Base-by-base conservation (phyloP, 1,140 invertebrate species). In the Papilio aristodemus region DNA sequence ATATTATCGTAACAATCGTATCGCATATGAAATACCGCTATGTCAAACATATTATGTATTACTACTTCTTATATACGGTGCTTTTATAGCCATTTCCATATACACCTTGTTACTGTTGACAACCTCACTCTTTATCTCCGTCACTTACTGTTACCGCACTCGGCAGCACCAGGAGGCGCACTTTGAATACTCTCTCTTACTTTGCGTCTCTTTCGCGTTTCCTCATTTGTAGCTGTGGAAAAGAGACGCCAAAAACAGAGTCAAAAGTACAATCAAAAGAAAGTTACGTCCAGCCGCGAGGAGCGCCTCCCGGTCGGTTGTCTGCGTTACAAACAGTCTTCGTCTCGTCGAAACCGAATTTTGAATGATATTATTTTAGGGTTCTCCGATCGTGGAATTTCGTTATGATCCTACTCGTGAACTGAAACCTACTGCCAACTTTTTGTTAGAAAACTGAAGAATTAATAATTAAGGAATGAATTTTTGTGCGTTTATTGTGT, bases 391-490 rank as follows among this genome's bases (percentile, higher is more conserved):
- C 80, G 78, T 82, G 76, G 79, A 80, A 75, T 74, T 62, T 19
- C 27, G 41, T 57, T 67, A 69, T 25, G 66, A 79, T 78, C 83
- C 81, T 83, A 75, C 82, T 70, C 75, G 73, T 76, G 88, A 80
- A 90, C 86, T 89, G 87, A 90, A 81, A 81, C 74, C 81, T 83
- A 91, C 89, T 91, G 89, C 89, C 89, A 91, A 90, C 80, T 87
- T 87, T 89, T 81, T 87, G 79, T 88, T 85, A 85, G 74, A 73
- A 77, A 83, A 79, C 79, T 81, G 77, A 81, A 76, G 73, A 80
- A 74, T 72, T 75, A 69, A 78, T 86, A 83, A 74, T 81, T 89
- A 86, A 86, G 85, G 77, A 74, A 87, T 86, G 82, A 79, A 79
- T 76, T 84, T 83, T 85, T 81, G 81, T 85, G 86, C 76, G 85